Evolutionary conservation across 2,888 invertebrate species (phyloP), one percentile per base, ranked within the genome.

Genomic region (Brachylomia viminalis): DNA sequence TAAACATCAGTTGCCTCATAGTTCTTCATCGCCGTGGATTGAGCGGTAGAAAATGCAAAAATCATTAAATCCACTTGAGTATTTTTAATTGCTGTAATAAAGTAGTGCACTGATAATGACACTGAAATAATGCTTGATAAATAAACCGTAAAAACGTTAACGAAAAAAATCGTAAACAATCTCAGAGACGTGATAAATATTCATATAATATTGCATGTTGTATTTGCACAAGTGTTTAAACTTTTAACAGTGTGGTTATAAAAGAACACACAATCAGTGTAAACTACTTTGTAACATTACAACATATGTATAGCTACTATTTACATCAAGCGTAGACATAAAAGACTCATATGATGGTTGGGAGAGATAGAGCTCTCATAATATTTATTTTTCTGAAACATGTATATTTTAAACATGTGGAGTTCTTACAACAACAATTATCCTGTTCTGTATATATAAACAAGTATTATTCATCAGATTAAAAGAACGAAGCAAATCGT

Each of bases 231-330:
- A 6, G 11, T 23, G 6, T 64, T 54, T 27, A 7, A 17, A 47
- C 5, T 54, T 8, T 33, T 45, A 49, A 79, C 42, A 56, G 2
- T 59, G 5, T 56, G n/a, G 72, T 59, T 17, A 65, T 58, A 52
- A 59, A 30, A 65, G 30, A 83, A 52, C 30, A 79, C 30, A 49
- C 49, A 47, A 42, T 23, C 54, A 58, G 45, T 69, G 33, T 70
- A 13, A 69, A 68, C 58, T 62, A 61, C 58, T 58, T 61, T 73
- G 54, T 83, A 15, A 47, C 2, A 11, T 49, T 30, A 58, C 66
- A 59, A 76, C 70, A 15, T 54, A 64, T 77, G 3, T 42, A 17
- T 20, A 82, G 54, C 20, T 49, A 30, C 20, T 62, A 58, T 83
- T 72, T 70, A 75, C 38, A 45, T 59, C 13, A 17, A 42, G n/a